Percentiles rank a stretch among this genome's conserved stretches.
Conservation (phyloP, 1,140 invertebrate species). For the Eurytemora carolleeae region DNA sequence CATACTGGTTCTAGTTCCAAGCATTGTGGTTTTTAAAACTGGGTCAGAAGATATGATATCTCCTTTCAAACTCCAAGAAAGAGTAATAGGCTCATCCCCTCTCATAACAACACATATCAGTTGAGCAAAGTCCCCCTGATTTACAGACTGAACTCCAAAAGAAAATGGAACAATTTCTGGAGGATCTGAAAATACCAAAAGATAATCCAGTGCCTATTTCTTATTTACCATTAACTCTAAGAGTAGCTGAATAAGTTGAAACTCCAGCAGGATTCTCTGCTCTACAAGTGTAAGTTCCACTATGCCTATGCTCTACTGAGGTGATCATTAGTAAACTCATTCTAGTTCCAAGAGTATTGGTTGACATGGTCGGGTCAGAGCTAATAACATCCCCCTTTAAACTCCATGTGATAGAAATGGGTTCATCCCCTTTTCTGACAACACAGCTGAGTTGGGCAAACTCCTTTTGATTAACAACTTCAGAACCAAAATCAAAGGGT, state of each 20-base stretch:
- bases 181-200: slow-evolving; percentile 4
- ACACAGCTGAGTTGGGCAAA: slow-evolving; percentile 12
- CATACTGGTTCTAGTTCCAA: slow-evolving; percentile 24
- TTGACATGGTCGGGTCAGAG: slow-evolving; percentile 11
- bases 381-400: slow-evolving; percentile 8
- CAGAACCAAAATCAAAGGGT: slow-evolving; percentile 11
- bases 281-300: slow-evolving; percentile 23
- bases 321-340: slow-evolving; percentile 23
- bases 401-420: slow-evolving; percentile 11
- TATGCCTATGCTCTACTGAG: slow-evolving; percentile 19
- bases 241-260: slow-evolving; percentile 21
- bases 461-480: slow-evolving; percentile 5
- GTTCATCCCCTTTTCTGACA: slow-evolving; percentile 6
- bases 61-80: slow-evolving; percentile 13
- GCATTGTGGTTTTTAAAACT: slow-evolving; percentile 2
- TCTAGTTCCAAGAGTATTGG: slow-evolving; percentile 17
- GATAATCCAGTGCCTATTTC: not conserved
- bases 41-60: slow-evolving; percentile 11
- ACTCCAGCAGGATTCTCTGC: slow-evolving; percentile 22
- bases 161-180: slow-evolving; percentile 10
- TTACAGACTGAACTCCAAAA: slow-evolving; percentile 9
- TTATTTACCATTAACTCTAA: slow-evolving; percentile 22
- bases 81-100: slow-evolving; percentile 9
- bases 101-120: slow-evolving; percentile 6
- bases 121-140: slow-evolving; percentile 13